A percentile compares a stretch with the other conserved stretches of the same genome.
Conservation (phyloP, 2,797 vertebrate genomes). For the Neostethus bicornis region DNA sequence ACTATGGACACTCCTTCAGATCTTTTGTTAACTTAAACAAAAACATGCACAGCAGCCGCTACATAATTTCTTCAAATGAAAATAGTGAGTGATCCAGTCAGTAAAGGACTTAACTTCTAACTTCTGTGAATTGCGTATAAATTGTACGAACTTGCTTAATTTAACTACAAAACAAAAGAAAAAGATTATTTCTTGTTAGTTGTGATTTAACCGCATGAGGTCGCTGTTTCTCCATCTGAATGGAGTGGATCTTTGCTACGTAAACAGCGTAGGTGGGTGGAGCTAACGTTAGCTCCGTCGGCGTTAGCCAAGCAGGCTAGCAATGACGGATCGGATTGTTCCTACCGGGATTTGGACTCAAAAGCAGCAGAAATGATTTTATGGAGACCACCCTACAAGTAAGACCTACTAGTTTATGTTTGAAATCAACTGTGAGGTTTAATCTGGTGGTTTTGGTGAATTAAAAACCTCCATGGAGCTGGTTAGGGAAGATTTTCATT, state of each 20-base stretch:
- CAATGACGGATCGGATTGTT: constrained; percentile 54
- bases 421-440: neutral
- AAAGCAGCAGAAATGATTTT: constrained; percentile 54
- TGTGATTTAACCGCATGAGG: neutral
- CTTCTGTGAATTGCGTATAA: neutral
- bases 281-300: constrained; percentile 39
- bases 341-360: constrained; percentile 41
- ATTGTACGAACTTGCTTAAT: neutral
- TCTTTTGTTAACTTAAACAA: constrained; percentile 60
- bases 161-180: constrained; percentile 1
- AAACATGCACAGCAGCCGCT: constrained; percentile 28
- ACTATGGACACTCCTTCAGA: constrained; percentile 73
- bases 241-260: constrained; percentile 21
- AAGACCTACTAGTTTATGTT: constrained; percentile 25
- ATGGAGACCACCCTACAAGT: constrained; percentile 62
- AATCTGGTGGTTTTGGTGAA: neutral
- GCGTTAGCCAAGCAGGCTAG: constrained; percentile 56
- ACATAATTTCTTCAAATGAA: neutral
- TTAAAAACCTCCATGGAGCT: neutral
- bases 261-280: constrained; percentile 56
- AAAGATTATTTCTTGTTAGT: neutral
- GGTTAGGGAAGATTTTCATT: constrained; percentile 26
- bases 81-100: neutral
- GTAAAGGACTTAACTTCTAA: neutral
- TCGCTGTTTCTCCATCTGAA: neutral